Conservation (phyloP, 37 sponge, comb jelly and placozoan species). For the Agelas oroides region DNA sequence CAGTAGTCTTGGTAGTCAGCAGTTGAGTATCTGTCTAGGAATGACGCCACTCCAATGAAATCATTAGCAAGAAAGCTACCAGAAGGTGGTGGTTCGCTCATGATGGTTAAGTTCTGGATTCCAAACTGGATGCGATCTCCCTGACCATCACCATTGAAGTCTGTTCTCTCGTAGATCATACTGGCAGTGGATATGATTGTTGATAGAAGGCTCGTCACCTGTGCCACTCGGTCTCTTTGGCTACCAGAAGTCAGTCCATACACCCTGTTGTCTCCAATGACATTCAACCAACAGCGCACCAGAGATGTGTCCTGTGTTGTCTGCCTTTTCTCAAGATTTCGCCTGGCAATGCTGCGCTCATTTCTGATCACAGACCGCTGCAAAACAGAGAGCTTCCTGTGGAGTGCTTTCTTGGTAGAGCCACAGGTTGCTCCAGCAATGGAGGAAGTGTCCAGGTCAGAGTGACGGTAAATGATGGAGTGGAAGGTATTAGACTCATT, state of each 20-base stretch:
- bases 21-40: slow-evolving; percentile 69
- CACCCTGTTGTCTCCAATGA: slow-evolving; percentile 53
- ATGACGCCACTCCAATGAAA: slow-evolving; percentile 81
- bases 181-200: slow-evolving; percentile 5
- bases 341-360: background rate
- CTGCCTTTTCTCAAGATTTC: slow-evolving; percentile 4
- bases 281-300: slow-evolving; percentile 56
- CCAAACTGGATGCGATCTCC: slow-evolving; percentile 58
- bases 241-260: slow-evolving; percentile 21
- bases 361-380: background rate
- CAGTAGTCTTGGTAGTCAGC: slow-evolving; percentile 73
- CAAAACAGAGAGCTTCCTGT: background rate
- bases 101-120: slow-evolving; percentile 19
- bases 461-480: slow-evolving; percentile 68
- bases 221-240: background rate
- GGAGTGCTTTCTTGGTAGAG: slow-evolving; percentile 19
- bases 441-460: slow-evolving; percentile 36
- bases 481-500: slow-evolving; percentile 4
- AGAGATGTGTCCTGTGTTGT: background rate
- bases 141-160: slow-evolving; percentile 24
- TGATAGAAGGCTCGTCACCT: slow-evolving; percentile 19
- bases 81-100: background rate
- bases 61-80: slow-evolving; percentile 7
- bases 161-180: slow-evolving; percentile 45
- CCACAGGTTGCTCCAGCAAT: slow-evolving; percentile 52